Percentiles rank a stretch among this genome's conserved stretches.
Evolutionary conservation across 1,140 invertebrate genomes (phyloP).

Genomic region (Drosophila nigromelanica): DNA sequence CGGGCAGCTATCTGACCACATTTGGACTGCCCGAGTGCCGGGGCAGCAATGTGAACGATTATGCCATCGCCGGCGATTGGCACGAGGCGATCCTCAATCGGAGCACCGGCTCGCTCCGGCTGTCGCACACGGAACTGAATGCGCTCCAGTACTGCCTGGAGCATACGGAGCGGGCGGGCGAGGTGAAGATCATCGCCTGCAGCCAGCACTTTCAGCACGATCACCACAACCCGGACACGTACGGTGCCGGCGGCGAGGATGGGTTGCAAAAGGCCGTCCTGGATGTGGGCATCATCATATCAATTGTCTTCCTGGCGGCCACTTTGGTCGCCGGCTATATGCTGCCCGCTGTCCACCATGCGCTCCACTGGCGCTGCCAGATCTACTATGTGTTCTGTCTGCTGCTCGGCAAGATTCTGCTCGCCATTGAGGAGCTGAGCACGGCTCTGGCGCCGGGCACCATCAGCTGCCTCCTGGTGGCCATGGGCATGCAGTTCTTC

Average conservation of each 20-base stretch:
- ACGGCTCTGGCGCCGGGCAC: slow-evolving; percentile 85
- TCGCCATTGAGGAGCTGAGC: slow-evolving; percentile 86
- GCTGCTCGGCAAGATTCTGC: slow-evolving; percentile 90
- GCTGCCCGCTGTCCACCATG: slow-evolving; percentile 91
- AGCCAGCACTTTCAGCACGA: slow-evolving; percentile 84
- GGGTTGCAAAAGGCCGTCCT: slow-evolving; percentile 87
- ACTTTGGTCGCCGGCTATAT: slow-evolving; percentile 90
- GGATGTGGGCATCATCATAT: slow-evolving; percentile 90
- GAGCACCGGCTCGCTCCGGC: slow-evolving; percentile 40
- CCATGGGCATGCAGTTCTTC: slow-evolving; percentile 95
- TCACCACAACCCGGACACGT: slow-evolving; percentile 14
- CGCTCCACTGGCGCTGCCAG: slow-evolving; percentile 93
- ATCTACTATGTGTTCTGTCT: slow-evolving; percentile 92
- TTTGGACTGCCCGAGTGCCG: slow-evolving; percentile 85
- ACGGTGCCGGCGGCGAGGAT: slow-evolving; percentile 40
- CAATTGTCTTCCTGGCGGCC: slow-evolving; percentile 90
- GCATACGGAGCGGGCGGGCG: slow-evolving; percentile 69
- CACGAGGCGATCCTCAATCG: slow-evolving; percentile 72
- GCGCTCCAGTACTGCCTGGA: slow-evolving; percentile 74
- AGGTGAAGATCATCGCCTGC: slow-evolving; percentile 87
- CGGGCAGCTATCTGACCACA: slow-evolving; percentile 60
- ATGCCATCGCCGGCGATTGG: slow-evolving; percentile 85
- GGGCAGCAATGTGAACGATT: slow-evolving; percentile 67
- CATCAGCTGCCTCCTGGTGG: slow-evolving; percentile 88
- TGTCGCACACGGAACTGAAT: slow-evolving; percentile 55